Percentiles rank a stretch among this genome's conserved stretches.
These are phyloP conservation scores for Julus scanicus DNA, from an alignment of 2,888 invertebrate species.

Conservation along the genomic window DNA sequence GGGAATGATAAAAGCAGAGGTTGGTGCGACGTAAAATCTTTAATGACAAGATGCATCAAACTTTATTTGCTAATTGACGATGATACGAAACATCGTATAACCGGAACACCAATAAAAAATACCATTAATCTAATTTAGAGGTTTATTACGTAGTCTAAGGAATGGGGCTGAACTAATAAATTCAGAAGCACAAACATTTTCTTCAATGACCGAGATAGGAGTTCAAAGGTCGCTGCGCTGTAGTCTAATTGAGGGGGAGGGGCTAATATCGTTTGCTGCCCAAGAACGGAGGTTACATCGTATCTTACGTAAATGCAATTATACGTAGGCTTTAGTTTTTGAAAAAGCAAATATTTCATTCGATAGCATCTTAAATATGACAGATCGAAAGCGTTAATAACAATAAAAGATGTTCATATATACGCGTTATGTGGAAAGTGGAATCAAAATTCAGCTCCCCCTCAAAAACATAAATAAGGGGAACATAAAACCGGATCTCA, in stretches of 20 bases:
- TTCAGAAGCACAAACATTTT: neutral
- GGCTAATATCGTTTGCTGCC: neutral
- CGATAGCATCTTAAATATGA: slow-evolving; percentile 16
- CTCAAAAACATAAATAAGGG: neutral
- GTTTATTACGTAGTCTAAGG: neutral
- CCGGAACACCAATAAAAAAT: neutral
- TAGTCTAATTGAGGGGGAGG: neutral
- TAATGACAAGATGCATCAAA: neutral
- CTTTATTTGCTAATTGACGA: neutral
- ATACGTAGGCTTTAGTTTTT: neutral
- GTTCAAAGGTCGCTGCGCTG: neutral
- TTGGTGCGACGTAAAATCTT: neutral
- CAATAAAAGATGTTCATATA: neutral
- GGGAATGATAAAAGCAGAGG: neutral
- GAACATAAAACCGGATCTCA: neutral
- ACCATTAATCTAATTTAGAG: neutral
- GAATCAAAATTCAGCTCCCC: neutral
- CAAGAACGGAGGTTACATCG: slow-evolving; percentile 5
- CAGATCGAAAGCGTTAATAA: neutral
- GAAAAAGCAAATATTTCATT: neutral
- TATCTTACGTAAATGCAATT: neutral
- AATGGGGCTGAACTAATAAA: slow-evolving; percentile 25
- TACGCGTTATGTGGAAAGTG: neutral
- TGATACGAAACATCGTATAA: neutral
- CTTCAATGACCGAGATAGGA: neutral